Conservation (phyloP, 2,888 invertebrate species). For the Brachycybe producta region DNA sequence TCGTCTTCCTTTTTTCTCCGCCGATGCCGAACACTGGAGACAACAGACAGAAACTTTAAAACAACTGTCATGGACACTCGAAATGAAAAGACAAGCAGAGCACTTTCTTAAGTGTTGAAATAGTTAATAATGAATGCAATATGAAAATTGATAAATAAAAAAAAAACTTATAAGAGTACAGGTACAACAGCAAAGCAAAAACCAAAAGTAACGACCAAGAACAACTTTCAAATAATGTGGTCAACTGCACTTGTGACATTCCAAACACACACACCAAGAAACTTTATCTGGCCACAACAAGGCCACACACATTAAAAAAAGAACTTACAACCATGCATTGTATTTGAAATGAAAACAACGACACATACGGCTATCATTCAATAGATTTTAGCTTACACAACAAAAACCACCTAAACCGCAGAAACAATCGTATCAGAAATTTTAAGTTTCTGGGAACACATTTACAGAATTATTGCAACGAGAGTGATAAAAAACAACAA, state of each 20-base stretch:
- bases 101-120: not conserved
- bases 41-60: not conserved
- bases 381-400: not conserved
- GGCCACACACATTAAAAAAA: too few relatives aligned
- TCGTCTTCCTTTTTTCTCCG: slow-evolving; percentile 20
- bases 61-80: slow-evolving; percentile 1
- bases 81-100: not conserved
- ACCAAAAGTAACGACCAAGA: too few relatives aligned
- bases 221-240: too few relatives aligned
- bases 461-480: not conserved
- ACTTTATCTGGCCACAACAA: too few relatives aligned
- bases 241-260: too few relatives aligned
- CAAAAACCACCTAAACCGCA: not conserved
- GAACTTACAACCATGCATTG: too few relatives aligned
- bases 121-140: too few relatives aligned
- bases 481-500: not conserved
- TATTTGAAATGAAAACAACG: too few relatives aligned
- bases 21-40: slow-evolving; percentile 17
- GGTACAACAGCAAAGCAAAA: not conserved
- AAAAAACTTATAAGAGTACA: not conserved
- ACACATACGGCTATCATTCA: too few relatives aligned
- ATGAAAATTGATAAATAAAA: not conserved
- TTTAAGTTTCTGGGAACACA: too few relatives aligned
- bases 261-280: too few relatives aligned
- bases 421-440: too few relatives aligned